Conservation (phyloP, 1,140 invertebrate species). For the Phocides pigmalion region DNA sequence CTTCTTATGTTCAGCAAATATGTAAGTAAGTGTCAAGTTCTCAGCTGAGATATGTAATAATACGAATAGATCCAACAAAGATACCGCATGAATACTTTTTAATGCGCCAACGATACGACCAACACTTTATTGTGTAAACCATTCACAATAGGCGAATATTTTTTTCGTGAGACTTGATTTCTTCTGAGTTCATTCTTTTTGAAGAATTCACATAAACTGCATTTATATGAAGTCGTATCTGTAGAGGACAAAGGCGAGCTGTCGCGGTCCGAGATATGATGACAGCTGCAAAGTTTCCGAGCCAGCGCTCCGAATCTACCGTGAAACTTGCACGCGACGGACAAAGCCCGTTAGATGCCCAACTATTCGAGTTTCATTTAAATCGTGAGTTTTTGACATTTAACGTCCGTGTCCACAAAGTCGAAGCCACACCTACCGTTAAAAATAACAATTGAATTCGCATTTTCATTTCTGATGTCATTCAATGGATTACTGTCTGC, state of each 20-base stretch:
- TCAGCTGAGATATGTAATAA: constrained; percentile 57
- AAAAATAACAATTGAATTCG: constrained; percentile 45
- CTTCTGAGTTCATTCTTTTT: constrained; percentile 73
- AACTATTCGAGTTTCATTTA: constrained; percentile 72
- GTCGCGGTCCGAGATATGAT: constrained; percentile 65
- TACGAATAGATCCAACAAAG: constrained; percentile 64
- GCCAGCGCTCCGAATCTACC: constrained; percentile 60
- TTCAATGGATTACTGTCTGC: constrained; percentile 51
- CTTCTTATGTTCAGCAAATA: not conserved
- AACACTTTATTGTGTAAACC: constrained; percentile 64
- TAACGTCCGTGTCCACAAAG: constrained; percentile 50
- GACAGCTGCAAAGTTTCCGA: constrained; percentile 74
- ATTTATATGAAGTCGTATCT: constrained; percentile 81
- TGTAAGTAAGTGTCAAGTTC: constrained; percentile 65
- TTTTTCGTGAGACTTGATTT: constrained; percentile 71
- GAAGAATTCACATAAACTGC: constrained; percentile 78
- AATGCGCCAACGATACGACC: constrained; percentile 80
- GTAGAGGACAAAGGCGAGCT: constrained; percentile 64
- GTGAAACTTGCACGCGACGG: constrained; percentile 67
- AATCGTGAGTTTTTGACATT: constrained; percentile 52
- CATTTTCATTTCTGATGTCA: constrained; percentile 47
- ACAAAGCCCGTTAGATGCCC: constrained; percentile 70
- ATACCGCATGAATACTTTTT: constrained; percentile 82
- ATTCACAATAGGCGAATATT: constrained; percentile 62
- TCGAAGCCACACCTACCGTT: constrained; percentile 67